phyloP scores from a whole-genome alignment of 2,888 invertebrate species.

The Epinotia ramella region DNA sequence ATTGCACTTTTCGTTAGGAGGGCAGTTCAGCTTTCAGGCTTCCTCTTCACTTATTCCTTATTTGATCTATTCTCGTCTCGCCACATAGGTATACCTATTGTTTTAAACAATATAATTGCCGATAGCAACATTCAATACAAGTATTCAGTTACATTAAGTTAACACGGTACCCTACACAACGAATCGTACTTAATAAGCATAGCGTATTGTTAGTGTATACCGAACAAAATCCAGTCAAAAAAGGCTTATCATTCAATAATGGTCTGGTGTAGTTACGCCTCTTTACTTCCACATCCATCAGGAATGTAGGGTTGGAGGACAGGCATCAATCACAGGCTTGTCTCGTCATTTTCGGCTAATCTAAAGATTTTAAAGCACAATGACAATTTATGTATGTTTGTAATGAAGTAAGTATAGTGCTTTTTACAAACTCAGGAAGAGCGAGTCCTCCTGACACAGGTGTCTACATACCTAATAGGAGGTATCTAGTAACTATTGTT shows the following conservation, averaged over 20 bases:
- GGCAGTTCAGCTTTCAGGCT: too few species aligned
- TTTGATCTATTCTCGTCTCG: too few species aligned
- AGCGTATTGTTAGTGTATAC: conserved; percentile 50
- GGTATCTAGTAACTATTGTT: too few species aligned
- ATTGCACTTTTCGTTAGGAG: too few species aligned
- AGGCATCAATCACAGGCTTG: conserved; percentile 77
- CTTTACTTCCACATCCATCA: conserved; percentile 33
- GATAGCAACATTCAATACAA: too few species aligned
- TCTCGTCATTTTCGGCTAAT: conserved; percentile 71
- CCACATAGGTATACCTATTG: too few species aligned
- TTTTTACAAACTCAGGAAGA: too few species aligned
- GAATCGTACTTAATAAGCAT: conserved; percentile 63
- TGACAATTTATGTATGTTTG: conserved; percentile 73
- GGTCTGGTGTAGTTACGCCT: background rate
- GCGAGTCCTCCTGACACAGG: too few species aligned
- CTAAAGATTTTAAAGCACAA: conserved; percentile 69
- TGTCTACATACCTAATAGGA: too few species aligned
- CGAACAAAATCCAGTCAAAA: conserved; percentile 42
- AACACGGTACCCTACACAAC: conserved; percentile 38
- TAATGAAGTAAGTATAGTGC: conserved; percentile 60
- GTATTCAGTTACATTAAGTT: background rate
- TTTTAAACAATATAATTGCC: too few species aligned
- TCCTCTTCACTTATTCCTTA: too few species aligned
- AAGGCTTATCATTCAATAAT: background rate
- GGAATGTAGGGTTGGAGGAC: conserved; percentile 71